Conservation (phyloP, 2,888 invertebrate species). For the Amiota minor region DNA sequence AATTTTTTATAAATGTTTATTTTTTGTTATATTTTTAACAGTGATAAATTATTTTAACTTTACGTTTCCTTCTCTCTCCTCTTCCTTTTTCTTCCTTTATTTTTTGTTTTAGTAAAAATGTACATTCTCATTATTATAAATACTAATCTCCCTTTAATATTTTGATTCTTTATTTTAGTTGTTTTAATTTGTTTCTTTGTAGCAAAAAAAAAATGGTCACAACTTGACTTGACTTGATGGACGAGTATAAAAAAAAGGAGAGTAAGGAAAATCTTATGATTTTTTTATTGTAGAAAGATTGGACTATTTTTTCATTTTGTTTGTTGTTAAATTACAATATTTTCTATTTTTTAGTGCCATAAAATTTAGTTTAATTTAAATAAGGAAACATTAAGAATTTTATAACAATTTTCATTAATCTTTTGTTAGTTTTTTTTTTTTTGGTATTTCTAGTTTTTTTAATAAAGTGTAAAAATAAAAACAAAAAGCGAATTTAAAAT, state of each 20-base stretch:
- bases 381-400: slow-evolving; percentile 14
- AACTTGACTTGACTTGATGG: too few relatives aligned
- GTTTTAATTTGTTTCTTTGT: slow-evolving; percentile 8
- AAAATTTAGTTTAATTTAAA: too few relatives aligned
- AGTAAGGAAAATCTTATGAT: too few relatives aligned
- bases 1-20: slow-evolving; percentile 7
- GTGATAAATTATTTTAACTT: slow-evolving; percentile 38
- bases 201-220: too few relatives aligned
- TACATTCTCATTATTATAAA: slow-evolving; percentile 44
- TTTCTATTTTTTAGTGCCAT: too few relatives aligned
- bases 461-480: neutral
- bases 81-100: slow-evolving; percentile 44
- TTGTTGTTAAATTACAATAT: too few relatives aligned
- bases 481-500: neutral
- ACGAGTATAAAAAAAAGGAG: too few relatives aligned
- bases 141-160: slow-evolving; percentile 54
- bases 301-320: neutral
- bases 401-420: slow-evolving; percentile 1
- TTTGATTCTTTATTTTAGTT: neutral
- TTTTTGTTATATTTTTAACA: slow-evolving; percentile 51
- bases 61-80: too few relatives aligned
- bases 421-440: too few relatives aligned
- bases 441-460: slow-evolving; percentile 3
- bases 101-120: slow-evolving; percentile 29
- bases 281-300: neutral